Base-by-base conservation (phyloP, 2,113 vertebrate genomes). In the Rhabdomys dilectus region DNA sequence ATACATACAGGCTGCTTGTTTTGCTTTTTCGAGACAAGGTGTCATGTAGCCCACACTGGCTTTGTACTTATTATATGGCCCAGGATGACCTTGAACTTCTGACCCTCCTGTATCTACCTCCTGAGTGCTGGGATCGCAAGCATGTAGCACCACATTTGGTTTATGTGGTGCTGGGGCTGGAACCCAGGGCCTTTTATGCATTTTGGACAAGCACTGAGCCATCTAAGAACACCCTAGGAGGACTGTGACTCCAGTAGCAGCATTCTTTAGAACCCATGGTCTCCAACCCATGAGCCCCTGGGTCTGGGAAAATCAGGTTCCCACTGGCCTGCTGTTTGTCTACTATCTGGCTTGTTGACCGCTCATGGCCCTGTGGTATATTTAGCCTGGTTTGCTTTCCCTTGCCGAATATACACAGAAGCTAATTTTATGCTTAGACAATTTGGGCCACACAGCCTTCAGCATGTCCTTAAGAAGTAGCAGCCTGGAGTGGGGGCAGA, bases 321-420 rank as follows among this genome's bases (percentile, higher is more conserved):
- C 93, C 75, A 80, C 96, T 31, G 62, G 48, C n/a, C 2, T 12
- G 81, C 89, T 73, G 26, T 95, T 89, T 45, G 42, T 60, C 56
- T 86, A 31, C n/a, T 39, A 86, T 76, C 91, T 82, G 86, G 86
- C 72, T 95, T 93, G 95, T 51, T 94, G 97, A 84, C 91, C n/a
- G 22, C 91, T 89, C 76, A 6, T 1, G 26, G 82, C 56, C 73
- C 78, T 7, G 6, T 0, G 82, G 68, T 98, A 97, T 97, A 97
- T 96, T 98, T 97, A 97, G 98, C 24, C 56, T 4, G 22, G 7
- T 85, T 91, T 95, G 97, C 94, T 97, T 96, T 97, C 82, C 96
- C 68, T 96, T 92, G 66, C 29, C 48, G 96, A 98, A 95, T 31
- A 96, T 68, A 96, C 94, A 96, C 97, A 97, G 92, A 97, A 97